A percentile compares a stretch with the other conserved stretches of the same genome.
Conservation (phyloP, 2,888 invertebrate genomes). For the Eupithecia centaureata region DNA sequence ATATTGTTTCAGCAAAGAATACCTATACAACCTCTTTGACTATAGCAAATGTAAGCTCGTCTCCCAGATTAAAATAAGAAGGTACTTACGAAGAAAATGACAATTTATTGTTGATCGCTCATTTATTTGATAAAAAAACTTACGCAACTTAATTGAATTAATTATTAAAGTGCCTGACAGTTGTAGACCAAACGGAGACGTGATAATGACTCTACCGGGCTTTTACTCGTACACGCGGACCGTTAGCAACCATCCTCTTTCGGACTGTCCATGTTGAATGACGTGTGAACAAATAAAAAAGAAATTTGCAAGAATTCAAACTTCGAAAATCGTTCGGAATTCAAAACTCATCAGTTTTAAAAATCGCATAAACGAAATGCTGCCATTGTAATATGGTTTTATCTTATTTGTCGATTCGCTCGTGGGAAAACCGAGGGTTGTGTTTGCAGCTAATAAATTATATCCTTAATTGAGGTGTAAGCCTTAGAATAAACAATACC, state of each 20-base stretch:
- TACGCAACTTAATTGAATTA: neutral
- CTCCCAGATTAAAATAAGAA: neutral
- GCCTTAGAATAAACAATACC: slow-evolving; percentile 62
- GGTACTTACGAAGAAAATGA: neutral
- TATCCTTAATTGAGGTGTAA: slow-evolving; percentile 70
- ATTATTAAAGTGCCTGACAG: neutral
- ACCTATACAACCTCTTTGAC: neutral
- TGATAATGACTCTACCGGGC: neutral
- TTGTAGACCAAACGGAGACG: slow-evolving; percentile 17
- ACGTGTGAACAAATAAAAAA: slow-evolving; percentile 43
- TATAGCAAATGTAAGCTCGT: neutral
- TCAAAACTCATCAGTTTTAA: slow-evolving; percentile 4
- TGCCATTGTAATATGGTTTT: slow-evolving; percentile 25
- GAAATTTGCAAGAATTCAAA: slow-evolving; percentile 6
- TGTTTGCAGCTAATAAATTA: slow-evolving; percentile 58
- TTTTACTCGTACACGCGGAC: neutral
- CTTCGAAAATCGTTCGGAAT: neutral
- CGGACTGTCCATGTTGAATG: slow-evolving; percentile 47
- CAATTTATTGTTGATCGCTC: neutral
- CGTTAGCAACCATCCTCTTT: slow-evolving; percentile 51
- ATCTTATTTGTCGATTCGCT: slow-evolving; percentile 62
- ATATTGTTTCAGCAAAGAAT: neutral
- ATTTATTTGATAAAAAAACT: neutral
- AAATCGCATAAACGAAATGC: slow-evolving; percentile 15
- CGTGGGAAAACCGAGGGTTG: slow-evolving; percentile 72